These are phyloP conservation scores for Drosophila subobscura DNA, from an alignment of 1,140 invertebrate genomes.

Conservation along the genomic window DNA sequence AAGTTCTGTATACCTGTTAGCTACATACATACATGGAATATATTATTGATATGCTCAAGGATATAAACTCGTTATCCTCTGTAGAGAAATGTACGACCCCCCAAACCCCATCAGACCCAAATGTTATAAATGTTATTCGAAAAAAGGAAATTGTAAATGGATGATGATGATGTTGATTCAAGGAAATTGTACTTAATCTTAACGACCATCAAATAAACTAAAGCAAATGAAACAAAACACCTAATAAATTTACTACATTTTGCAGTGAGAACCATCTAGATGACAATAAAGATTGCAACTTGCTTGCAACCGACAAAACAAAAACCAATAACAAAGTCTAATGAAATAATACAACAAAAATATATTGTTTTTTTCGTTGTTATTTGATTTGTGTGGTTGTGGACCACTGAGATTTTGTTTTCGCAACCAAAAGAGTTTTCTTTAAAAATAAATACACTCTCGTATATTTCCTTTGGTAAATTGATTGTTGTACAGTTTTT, in stretches of 20 bases:
- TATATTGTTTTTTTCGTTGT: conserved; percentile 16
- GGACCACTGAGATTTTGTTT: conserved; percentile 57
- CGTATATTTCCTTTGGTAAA: conserved; percentile 33
- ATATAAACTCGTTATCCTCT: conserved; percentile 3
- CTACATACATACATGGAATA: conserved; percentile 1
- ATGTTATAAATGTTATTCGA: conserved; percentile 54
- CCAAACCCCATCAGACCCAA: conserved; percentile 26
- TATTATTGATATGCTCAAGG: conserved; percentile 31
- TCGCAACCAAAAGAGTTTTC: conserved; percentile 80
- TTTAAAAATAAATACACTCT: conserved; percentile 24
- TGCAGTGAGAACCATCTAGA: conserved; percentile 61
- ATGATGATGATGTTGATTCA: conserved; percentile 17
- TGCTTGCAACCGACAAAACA: conserved; percentile 7
- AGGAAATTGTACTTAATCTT: conserved; percentile 67
- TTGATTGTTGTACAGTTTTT: conserved; percentile 75
- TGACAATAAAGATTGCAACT: conserved; percentile 67
- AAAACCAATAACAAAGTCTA: conserved; percentile 18
- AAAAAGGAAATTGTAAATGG: conserved; percentile 27
- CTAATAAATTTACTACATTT: conserved; percentile 68
- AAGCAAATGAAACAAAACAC: conserved; percentile 49
- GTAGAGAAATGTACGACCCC: conserved; percentile 14
- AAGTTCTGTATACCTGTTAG: conserved; percentile 69
- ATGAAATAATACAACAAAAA: conserved; percentile 31
- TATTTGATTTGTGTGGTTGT: conserved; percentile 53
- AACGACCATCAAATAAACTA: conserved; percentile 51